Evolutionary conservation across 2,113 vertebrate species (phyloP).

Genomic region (Pluvianellus socialis): DNA sequence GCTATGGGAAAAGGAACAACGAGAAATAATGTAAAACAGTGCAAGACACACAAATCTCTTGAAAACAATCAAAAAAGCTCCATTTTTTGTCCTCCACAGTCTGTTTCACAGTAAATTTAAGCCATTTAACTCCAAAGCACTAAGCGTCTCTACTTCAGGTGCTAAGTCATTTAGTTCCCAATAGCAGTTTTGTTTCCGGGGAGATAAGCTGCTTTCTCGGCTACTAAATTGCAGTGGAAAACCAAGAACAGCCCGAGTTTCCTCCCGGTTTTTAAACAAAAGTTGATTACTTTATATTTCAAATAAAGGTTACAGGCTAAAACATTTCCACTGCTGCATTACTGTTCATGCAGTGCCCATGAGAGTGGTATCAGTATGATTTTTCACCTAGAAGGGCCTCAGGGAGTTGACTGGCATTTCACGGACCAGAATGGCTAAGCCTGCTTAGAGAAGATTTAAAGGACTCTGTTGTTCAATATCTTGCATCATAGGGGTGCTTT

Average conservation of each 20-base stretch:
- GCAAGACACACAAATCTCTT: background rate
- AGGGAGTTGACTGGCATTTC: background rate
- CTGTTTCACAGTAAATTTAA: background rate
- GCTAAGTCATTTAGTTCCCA: background rate
- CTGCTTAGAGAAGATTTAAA: background rate
- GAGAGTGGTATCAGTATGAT: background rate
- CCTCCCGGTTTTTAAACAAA: background rate
- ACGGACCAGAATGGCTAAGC: background rate
- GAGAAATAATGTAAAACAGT: background rate
- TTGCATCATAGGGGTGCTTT: background rate
- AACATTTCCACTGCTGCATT: background rate
- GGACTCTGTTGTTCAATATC: background rate
- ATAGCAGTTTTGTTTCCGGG: background rate
- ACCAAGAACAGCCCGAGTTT: background rate
- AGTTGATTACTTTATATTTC: background rate
- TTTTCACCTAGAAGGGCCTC: background rate
- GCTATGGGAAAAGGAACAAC: background rate
- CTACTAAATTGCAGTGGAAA: background rate
- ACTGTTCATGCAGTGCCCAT: background rate
- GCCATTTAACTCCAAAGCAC: background rate
- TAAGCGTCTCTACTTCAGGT: background rate
- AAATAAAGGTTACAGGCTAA: background rate
- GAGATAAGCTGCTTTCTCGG: background rate
- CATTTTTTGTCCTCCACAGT: background rate
- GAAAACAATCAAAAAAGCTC: background rate